phyloP scores from a whole-genome alignment of 2,888 invertebrate genomes.

The Subacronicta megacephala region DNA sequence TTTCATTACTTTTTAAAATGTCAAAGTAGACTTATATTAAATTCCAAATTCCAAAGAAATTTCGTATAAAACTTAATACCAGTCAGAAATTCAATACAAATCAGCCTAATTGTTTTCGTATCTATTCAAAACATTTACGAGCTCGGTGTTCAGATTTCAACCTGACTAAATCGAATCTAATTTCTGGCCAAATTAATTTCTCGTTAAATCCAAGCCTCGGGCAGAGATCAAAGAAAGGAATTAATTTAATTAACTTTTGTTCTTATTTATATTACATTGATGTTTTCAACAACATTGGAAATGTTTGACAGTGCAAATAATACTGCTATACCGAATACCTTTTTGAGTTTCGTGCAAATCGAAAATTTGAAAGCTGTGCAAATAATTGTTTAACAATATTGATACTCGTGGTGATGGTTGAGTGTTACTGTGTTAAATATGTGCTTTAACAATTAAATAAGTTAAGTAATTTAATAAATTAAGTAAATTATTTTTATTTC shows the following conservation, averaged over 20 bases:
- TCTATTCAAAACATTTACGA: slow-evolving; percentile 49
- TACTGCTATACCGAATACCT: slow-evolving; percentile 7
- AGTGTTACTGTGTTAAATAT: background rate
- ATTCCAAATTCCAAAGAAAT: background rate
- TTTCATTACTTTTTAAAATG: background rate
- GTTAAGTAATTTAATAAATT: no score
- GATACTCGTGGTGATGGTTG: background rate
- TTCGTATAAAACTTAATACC: slow-evolving; percentile 18
- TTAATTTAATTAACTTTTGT: slow-evolving; percentile 67
- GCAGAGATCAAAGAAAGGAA: slow-evolving; percentile 62
- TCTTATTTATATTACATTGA: slow-evolving; percentile 45
- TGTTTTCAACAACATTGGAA: slow-evolving; percentile 35
- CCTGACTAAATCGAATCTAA: slow-evolving; percentile 55
- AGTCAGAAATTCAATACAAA: slow-evolving; percentile 27
- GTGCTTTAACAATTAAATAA: background rate
- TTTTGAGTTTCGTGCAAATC: slow-evolving; percentile 18
- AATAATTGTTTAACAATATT: slow-evolving; percentile 33
- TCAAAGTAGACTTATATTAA: background rate
- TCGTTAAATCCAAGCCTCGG: slow-evolving; percentile 55
- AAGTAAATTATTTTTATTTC: no score
- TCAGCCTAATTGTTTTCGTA: slow-evolving; percentile 45
- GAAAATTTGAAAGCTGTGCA: slow-evolving; percentile 17
- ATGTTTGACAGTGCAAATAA: slow-evolving; percentile 29
- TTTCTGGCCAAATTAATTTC: slow-evolving; percentile 54
- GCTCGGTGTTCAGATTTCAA: slow-evolving; percentile 46